A percentile compares a stretch with the other conserved stretches of the same genome.
These are phyloP conservation scores for Lepidocyrtoides sp. DNA, from an alignment of 2,888 invertebrate genomes.

Conservation along the genomic window DNA sequence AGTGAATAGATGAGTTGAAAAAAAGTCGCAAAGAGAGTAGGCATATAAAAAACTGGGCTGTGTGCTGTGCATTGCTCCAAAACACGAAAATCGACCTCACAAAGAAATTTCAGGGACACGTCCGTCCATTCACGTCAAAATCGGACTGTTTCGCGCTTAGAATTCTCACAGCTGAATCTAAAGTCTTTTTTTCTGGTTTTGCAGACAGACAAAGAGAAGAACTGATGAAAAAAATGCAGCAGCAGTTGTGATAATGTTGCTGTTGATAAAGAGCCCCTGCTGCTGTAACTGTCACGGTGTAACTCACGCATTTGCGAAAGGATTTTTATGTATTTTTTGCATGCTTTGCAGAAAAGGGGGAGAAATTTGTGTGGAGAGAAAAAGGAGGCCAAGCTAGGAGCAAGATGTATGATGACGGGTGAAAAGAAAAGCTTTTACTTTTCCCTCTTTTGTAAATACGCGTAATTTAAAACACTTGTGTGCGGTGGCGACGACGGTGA, in stretches of 20 bases:
- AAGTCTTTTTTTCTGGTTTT: too few relatives aligned
- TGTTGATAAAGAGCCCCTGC: background rate
- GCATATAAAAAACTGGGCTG: too few relatives aligned
- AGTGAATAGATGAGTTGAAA: background rate
- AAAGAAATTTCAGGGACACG: conserved; percentile 33
- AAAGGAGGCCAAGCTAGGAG: background rate
- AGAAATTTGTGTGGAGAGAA: background rate
- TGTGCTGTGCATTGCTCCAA: background rate
- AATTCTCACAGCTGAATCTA: too few relatives aligned
- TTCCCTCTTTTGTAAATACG: conserved; percentile 9
- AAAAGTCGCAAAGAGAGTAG: too few relatives aligned
- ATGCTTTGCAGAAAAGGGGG: conserved; percentile 9
- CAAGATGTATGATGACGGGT: conserved; percentile 27
- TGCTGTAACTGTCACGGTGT: conserved; percentile 10
- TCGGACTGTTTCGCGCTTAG: background rate
- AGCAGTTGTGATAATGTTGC: background rate
- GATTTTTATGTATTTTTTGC: background rate
- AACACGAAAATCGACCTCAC: too few relatives aligned
- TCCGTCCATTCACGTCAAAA: background rate
- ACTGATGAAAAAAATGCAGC: too few relatives aligned
- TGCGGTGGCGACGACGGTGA: background rate
- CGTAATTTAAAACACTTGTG: conserved; percentile 33
- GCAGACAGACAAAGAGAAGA: too few relatives aligned
- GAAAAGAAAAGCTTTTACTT: conserved; percentile 18
- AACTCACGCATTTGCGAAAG: background rate